A percentile compares a stretch with the other conserved stretches of the same genome.
Conservation (phyloP, 2,888 invertebrate genomes). For the Prionchulus punctatus region DNA sequence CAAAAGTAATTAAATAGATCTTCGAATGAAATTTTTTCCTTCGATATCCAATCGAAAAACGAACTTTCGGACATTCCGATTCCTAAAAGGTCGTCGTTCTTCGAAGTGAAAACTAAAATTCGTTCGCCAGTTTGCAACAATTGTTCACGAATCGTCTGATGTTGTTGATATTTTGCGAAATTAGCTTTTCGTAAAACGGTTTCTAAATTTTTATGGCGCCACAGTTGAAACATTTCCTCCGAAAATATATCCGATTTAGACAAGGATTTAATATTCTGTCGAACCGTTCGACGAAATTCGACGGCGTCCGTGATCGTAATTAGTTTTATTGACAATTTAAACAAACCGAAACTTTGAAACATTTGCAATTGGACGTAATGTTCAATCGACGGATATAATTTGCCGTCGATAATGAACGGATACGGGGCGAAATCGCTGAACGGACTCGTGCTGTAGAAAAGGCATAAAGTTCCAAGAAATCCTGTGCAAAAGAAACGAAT, state of each 20-base stretch:
- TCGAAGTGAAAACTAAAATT: constrained; percentile 7
- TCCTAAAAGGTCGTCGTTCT: constrained; percentile 9
- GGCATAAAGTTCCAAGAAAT: constrained; percentile 8
- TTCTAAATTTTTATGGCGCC: constrained; percentile 2
- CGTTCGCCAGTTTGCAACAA: constrained; percentile 9
- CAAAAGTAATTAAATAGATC: constrained; percentile 9
- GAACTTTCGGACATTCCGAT: constrained; percentile 11
- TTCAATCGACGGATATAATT: constrained; percentile 7
- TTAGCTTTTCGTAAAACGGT: background rate
- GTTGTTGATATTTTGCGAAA: constrained; percentile 11
- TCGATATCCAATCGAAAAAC: constrained; percentile 6
- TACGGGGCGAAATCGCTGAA: constrained; percentile 7
- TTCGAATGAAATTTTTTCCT: constrained; percentile 6
- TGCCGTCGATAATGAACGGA: constrained; percentile 8
- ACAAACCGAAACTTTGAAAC: constrained; percentile 10
- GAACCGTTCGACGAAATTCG: constrained; percentile 2
- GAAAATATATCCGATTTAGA: constrained; percentile 4
- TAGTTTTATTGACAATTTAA: constrained; percentile 6
- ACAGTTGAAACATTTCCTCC: constrained; percentile 9
- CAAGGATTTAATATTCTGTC: background rate
- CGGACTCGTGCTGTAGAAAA: constrained; percentile 11
- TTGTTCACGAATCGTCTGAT: constrained; percentile 1
- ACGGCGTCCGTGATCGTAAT: constrained; percentile 4
- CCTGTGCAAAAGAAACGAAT: too few species aligned
- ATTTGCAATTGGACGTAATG: constrained; percentile 11